Evolutionary conservation across 2,888 invertebrate species (phyloP).

Genomic region (Melolontha melolontha): DNA sequence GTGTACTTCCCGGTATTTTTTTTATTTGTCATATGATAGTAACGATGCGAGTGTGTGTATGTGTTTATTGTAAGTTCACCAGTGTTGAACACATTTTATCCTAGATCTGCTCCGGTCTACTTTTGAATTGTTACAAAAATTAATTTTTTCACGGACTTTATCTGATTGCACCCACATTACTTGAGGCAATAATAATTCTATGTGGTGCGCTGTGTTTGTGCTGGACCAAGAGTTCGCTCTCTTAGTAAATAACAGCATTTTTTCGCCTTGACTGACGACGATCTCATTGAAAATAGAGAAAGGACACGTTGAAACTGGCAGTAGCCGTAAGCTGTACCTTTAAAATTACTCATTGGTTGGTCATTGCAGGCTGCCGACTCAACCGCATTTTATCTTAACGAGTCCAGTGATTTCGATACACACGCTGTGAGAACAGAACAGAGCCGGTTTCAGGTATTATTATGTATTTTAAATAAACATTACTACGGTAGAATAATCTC

Average conservation of each 20-base stretch:
- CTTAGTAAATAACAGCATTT: constrained; percentile 12
- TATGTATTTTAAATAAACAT: too few relatives aligned
- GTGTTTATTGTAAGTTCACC: neutral
- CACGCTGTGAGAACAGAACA: neutral
- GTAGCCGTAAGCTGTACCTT: constrained; percentile 23
- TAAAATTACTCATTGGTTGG: constrained; percentile 21
- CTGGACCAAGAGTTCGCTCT: constrained; percentile 4
- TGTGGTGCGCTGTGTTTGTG: constrained; percentile 2
- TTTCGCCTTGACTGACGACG: constrained; percentile 7
- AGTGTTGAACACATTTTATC: constrained; percentile 7
- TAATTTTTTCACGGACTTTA: constrained; percentile 25
- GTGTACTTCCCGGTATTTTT: constrained; percentile 23
- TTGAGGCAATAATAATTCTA: constrained; percentile 7
- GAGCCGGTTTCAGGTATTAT: neutral
- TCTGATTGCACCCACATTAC: constrained; percentile 33
- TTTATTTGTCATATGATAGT: neutral
- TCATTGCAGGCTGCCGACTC: constrained; percentile 3
- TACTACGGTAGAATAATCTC: too few relatives aligned
- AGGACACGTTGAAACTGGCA: constrained; percentile 14
- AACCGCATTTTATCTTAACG: constrained; percentile 17
- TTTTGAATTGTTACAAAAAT: constrained; percentile 21
- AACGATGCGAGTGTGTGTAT: neutral
- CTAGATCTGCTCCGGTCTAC: constrained; percentile 19
- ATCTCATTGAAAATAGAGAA: constrained; percentile 15
- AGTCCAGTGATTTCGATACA: constrained; percentile 22